Percentiles rank a stretch among this genome's conserved stretches.
These are phyloP conservation scores for Chorisops tibialis DNA, from an alignment of 2,888 invertebrate genomes.

Conservation along the genomic window DNA sequence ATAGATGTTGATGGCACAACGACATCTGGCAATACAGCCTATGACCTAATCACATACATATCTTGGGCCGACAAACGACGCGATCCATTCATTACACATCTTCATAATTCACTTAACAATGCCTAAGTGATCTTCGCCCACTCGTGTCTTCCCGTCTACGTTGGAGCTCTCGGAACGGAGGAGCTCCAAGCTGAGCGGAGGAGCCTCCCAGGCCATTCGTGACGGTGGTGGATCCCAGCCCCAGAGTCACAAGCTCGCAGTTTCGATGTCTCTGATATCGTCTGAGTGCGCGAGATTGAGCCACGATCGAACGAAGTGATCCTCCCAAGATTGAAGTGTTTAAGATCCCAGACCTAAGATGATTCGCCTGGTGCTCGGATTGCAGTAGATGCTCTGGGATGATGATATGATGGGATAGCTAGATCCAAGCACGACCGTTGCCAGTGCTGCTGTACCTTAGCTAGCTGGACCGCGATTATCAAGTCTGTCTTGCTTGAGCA, in stretches of 20 bases:
- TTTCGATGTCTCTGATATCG: no score
- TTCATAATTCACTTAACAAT: conserved; percentile 35
- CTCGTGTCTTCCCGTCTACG: conserved; percentile 22
- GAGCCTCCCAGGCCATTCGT: no score
- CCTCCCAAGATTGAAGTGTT: neutral
- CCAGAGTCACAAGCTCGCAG: no score
- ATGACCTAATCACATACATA: conserved; percentile 34
- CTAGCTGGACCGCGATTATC: conserved; percentile 6
- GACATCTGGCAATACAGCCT: conserved; percentile 27
- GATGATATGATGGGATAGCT: neutral
- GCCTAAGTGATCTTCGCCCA: conserved; percentile 35
- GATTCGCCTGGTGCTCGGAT: neutral
- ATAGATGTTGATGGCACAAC: neutral
- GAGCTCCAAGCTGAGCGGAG: no score
- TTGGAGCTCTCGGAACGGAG: neutral
- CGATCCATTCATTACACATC: conserved; percentile 34
- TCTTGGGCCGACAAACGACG: conserved; percentile 26
- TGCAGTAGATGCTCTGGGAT: neutral
- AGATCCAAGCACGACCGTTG: neutral
- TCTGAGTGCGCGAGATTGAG: no score
- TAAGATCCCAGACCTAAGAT: neutral
- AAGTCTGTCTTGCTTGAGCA: conserved; percentile 10
- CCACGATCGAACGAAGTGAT: neutral
- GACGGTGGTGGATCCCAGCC: no score
- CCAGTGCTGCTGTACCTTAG: neutral